A percentile compares a stretch with the other conserved stretches of the same genome.
These are phyloP conservation scores for Cacoxenus indagator DNA, from an alignment of 2,888 invertebrate genomes.

Conservation along the genomic window DNA sequence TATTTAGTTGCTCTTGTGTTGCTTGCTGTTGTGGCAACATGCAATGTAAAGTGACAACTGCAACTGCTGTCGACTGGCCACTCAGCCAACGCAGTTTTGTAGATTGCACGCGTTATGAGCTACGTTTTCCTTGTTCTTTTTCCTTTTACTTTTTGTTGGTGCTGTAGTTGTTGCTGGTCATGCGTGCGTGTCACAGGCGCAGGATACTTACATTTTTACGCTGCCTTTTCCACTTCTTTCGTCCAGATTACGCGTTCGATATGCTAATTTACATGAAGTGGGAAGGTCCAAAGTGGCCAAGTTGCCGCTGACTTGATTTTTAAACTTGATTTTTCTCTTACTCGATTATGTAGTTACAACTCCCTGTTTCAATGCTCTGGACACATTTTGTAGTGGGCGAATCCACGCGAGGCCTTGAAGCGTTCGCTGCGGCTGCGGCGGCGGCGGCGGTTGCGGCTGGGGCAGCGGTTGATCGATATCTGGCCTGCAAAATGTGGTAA, in stretches of 20 bases:
- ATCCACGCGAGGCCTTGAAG: slow-evolving; percentile 42
- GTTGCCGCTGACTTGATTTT: slow-evolving; percentile 25
- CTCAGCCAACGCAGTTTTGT: slow-evolving; percentile 13
- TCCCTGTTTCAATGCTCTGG: background rate
- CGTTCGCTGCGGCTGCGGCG: slow-evolving; percentile 2
- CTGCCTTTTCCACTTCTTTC: slow-evolving; percentile 44
- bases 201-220: slow-evolving; percentile 6
- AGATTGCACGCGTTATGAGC: background rate
- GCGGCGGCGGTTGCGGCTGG: too few relatives aligned
- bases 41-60: slow-evolving; percentile 10
- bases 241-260: slow-evolving; percentile 61
- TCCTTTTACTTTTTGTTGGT: background rate
- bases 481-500: slow-evolving; percentile 50
- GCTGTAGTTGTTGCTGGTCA: slow-evolving; percentile 4
- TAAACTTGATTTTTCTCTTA: slow-evolving; percentile 3
- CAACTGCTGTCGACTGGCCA: background rate
- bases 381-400: slow-evolving; percentile 45
- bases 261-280: slow-evolving; percentile 61
- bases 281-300: slow-evolving; percentile 23
- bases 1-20: background rate
- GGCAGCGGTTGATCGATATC: background rate
- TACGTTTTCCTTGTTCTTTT: background rate
- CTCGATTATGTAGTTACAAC: background rate
- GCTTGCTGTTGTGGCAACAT: background rate
- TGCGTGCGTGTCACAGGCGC: slow-evolving; percentile 12